These are phyloP conservation scores for Alligator sinensis DNA, from an alignment of 2,113 vertebrate genomes.

Conservation along the genomic window DNA sequence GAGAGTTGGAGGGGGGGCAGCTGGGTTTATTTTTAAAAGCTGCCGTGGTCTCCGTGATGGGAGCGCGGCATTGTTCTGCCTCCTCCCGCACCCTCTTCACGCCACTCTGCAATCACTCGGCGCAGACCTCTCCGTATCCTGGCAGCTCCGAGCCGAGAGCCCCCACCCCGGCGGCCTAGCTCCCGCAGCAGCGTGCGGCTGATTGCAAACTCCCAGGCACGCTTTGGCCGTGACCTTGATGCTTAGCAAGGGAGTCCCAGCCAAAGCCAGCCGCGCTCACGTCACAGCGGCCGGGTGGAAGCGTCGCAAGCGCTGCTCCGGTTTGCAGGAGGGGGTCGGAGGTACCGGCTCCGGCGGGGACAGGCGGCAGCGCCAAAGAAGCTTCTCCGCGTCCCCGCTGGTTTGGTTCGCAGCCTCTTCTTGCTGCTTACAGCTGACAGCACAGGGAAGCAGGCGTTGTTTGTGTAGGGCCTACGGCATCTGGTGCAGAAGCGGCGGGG, in stretches of 20 bases:
- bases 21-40: not conserved
- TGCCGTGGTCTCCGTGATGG: fast-evolving
- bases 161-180: not conserved
- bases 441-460: fast-evolving
- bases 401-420: not conserved
- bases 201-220: not conserved
- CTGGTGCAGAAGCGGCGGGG: not conserved
- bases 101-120: fast-evolving
- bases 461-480: not conserved
- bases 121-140: fast-evolving
- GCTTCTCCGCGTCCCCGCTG: fast-evolving
- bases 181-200: not conserved
- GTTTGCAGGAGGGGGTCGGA: not conserved
- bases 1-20: not conserved
- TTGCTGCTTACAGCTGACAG: not conserved
- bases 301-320: fast-evolving
- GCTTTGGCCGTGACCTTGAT: not conserved
- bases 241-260: fast-evolving
- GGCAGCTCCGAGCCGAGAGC: fast-evolving
- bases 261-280: fast-evolving
- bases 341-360: fast-evolving
- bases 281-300: fast-evolving
- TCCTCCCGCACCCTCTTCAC: fast-evolving
- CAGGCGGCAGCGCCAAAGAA: fast-evolving
- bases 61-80: not conserved